Base-by-base conservation (phyloP, 2,113 vertebrate genomes). In the Paradoxurus hermaphroditus region DNA sequence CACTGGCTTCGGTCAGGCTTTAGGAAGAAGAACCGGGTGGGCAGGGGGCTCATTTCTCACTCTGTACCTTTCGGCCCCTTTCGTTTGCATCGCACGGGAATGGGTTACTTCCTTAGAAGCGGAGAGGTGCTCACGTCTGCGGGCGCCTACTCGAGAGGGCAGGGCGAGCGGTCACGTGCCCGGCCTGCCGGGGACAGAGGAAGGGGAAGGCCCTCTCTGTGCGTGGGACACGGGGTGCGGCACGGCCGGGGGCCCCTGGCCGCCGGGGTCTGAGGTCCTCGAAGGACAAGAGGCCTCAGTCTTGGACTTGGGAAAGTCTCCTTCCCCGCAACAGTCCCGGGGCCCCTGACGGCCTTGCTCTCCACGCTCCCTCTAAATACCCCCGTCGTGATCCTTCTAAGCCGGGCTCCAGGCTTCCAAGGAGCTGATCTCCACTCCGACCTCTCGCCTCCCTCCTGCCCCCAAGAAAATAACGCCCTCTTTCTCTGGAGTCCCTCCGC, bases 311-410 rank as follows among this genome's bases (percentile, higher is more conserved):
- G n/a, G n/a, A n/a, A n/a, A n/a, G 49, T 44, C 81, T 73, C 3
- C 29, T 84, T 95, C 94, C 83, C 86, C 19, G 14, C 21, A 83
- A 31, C 41, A 89, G 72, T 63, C 91, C 85, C 34, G 46, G 49
- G 78, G 36, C 23, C 39, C 3, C 16, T 6, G 72, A 75, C 29
- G 6, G 41, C n/a, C 81, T 51, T 27, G 12, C 31, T 91, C 53
- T 88, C 49, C 59, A 78, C 63, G 29, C 25, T 72, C 72, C 84
- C 91, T 78, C 86, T 97, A 82, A 97, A 97, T 36, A 63, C 13
- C 34, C 34, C 29, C 91, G 97, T 92, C 94, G 75, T 96, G 51
- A 73, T 21, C 65, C 31, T 56, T 3, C 46, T 19, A 21, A 31
- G 72, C 70, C 63, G 62, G 86, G 73, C 77, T 90, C 53, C 27